Base-by-base conservation (phyloP, 2,113 vertebrate genomes). In the Malurus cyaneus region DNA sequence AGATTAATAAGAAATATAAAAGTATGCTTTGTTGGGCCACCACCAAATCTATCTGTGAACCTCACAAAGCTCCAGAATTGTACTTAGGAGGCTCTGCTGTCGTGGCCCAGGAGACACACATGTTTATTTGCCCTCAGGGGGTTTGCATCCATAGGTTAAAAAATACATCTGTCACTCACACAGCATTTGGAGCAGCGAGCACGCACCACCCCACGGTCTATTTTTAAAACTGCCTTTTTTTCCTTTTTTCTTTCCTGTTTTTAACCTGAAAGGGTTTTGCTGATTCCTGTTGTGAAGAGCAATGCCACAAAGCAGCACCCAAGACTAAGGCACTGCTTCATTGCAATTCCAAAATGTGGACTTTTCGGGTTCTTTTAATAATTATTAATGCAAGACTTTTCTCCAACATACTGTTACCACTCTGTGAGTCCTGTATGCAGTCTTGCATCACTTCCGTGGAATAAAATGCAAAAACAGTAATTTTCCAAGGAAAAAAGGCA, bases 151-250 rank as follows among this genome's bases (percentile, higher is more conserved):
- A 20, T 14, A n/a, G 0, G 3, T 47, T 49, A 49, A 49, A 80
- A 41, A 56, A 28, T 11, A 32, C 0, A 1, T 59, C 39, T 4
- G 2, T 46, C 85, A 52, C 62, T 86, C 46, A 57, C 21, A 20
- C 0, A 1, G 23, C 69, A 56, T n/a, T 67, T 36, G 57, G 60
- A 73, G 25, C 49, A 69, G 60, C 0, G 0, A 89, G 31, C 24
- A 7, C 26, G 60, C 28, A 50, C 6, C 34, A 65, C 5, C 15
- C 28, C 44, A 56, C 14, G 42, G 26, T 10, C 39, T 73, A 21
- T 56, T 85, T 60, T 39, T 18, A 74, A 19, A 84, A 46, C 5
- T 24, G 32, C 8, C 11, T 16, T 59, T 29, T 16, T 17, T 19
- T 19, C 26, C 12, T 15, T 34, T 14, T 8, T 62, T 14, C n/a